Conservation (phyloP, 2,113 vertebrate species). For the Shinisaurus crocodilurus region DNA sequence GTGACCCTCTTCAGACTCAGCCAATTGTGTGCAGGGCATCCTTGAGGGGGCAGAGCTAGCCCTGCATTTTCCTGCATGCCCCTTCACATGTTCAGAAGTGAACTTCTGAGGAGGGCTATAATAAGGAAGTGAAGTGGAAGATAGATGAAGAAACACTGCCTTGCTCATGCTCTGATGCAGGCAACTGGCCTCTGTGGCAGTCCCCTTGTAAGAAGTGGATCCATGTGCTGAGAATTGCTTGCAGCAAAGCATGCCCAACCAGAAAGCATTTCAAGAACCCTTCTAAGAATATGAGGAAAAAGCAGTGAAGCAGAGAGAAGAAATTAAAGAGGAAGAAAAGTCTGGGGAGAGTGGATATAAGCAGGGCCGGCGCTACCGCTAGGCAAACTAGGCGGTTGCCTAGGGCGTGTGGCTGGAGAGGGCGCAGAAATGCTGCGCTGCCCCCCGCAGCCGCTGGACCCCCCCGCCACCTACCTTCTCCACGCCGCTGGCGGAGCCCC, state of each 20-base stretch:
- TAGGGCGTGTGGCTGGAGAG: too few relatives aligned
- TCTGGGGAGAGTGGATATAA: background rate
- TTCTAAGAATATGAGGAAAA: background rate
- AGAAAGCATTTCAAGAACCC: background rate
- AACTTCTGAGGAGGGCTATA: background rate
- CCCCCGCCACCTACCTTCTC: too few relatives aligned
- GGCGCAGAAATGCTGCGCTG: too few relatives aligned
- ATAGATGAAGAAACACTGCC: background rate
- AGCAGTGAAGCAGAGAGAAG: background rate
- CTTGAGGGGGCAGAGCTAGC: background rate
- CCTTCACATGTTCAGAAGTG: background rate
- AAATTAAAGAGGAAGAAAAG: background rate
- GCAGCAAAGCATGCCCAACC: background rate
- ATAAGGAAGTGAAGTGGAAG: background rate
- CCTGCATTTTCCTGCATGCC: background rate
- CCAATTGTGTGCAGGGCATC: background rate
- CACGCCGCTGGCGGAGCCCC: too few relatives aligned
- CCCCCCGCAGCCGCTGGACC: too few relatives aligned
- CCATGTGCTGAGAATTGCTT: background rate
- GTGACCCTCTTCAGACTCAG: too few relatives aligned
- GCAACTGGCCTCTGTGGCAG: background rate
- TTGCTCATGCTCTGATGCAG: too few relatives aligned
- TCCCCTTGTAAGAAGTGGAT: background rate
- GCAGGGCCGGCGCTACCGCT: too few relatives aligned
- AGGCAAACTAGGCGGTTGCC: too few relatives aligned